Base-by-base conservation (phyloP, 2,797 vertebrate species). In the Anolis apletophallus region DNA sequence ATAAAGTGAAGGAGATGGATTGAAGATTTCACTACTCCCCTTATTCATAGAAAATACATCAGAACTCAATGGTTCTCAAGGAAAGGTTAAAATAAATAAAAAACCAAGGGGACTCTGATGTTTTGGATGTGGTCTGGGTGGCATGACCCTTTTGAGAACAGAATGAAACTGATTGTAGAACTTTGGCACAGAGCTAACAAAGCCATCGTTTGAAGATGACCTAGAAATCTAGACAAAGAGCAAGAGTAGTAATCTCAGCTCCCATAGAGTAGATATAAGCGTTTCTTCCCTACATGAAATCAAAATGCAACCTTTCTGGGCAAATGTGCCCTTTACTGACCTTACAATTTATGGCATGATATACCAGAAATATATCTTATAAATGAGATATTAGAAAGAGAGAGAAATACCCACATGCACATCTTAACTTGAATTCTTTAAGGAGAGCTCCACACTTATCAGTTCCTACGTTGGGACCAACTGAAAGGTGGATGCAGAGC, bases 221-320 rank as follows among this genome's bases (percentile, higher is more conserved):
- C 84, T 86, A 71, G 12, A 88, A 88, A 68, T n/a, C 64, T 91
- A 81, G 57, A 74, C 26, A 68, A 72, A 90, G 26, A 83, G 36
- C 34, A 76, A 17, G 17, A 76, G 21, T 26, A 40, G 82, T 34
- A 85, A 54, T 85, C 75, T 8, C 52, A 26, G 50, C 6, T 21
- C n/a, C 90, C 69, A 32, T 80, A 26, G 78, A 52, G 9, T 0
- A 2, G 3, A 78, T 57, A 3, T 2, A 79, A 82, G 55, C 29
- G 52, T 75, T 79, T 57, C 80, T 67, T 85, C 0, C 0, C 74
- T 76, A 36, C 82, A 83, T 85, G 54, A 84, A 93, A 87, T 86
- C 55, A 46, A 3, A 87, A 72, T 34, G 10, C 17, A 36, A 32
- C 40, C 29, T 54, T 16, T 12, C 52, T 54, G 16, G n/a, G n/a